phyloP scores from a whole-genome alignment of 2,113 vertebrate genomes.

The Austrofundulus limnaeus region DNA sequence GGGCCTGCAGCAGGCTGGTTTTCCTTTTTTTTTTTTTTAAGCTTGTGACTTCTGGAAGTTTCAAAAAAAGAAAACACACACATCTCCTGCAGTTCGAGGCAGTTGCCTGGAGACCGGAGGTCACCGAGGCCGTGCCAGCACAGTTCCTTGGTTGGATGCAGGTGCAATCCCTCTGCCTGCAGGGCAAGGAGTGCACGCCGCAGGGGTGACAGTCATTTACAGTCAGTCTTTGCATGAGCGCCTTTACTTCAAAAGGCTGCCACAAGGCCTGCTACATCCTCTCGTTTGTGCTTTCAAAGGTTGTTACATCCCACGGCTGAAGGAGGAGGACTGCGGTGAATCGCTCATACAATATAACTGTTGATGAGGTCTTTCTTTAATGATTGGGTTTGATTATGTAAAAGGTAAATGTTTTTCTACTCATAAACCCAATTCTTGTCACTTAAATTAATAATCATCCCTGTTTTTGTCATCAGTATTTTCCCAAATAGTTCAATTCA shows the following conservation, averaged over 20 bases:
- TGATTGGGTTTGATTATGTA: no score
- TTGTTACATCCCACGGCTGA: constrained; percentile 49
- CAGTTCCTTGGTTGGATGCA: constrained; percentile 45
- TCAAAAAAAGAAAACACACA: constrained; percentile 51
- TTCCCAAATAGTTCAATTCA: no score
- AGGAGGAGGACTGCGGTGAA: constrained; percentile 32
- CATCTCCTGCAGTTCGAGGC: constrained; percentile 42
- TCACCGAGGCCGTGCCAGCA: constrained; percentile 67
- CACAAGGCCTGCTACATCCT: constrained; percentile 43
- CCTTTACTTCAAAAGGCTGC: constrained; percentile 66
- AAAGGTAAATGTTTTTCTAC: no score
- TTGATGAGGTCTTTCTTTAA: background rate
- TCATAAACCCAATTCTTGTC: no score
- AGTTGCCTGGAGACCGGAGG: constrained; percentile 73
- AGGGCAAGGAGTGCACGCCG: constrained; percentile 51
- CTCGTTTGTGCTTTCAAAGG: constrained; percentile 55
- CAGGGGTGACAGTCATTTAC: constrained; percentile 70
- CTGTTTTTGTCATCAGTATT: no score
- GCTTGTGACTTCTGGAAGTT: constrained; percentile 58
- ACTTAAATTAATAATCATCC: no score
- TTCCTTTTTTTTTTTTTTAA: constrained; percentile 33
- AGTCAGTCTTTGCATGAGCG: constrained; percentile 72
- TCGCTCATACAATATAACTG: constrained; percentile 13
- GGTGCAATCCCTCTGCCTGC: constrained; percentile 63
- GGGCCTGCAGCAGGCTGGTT: constrained; percentile 38